Conservation (phyloP, 1,140 invertebrate species). For the Orussus abietinus region DNA sequence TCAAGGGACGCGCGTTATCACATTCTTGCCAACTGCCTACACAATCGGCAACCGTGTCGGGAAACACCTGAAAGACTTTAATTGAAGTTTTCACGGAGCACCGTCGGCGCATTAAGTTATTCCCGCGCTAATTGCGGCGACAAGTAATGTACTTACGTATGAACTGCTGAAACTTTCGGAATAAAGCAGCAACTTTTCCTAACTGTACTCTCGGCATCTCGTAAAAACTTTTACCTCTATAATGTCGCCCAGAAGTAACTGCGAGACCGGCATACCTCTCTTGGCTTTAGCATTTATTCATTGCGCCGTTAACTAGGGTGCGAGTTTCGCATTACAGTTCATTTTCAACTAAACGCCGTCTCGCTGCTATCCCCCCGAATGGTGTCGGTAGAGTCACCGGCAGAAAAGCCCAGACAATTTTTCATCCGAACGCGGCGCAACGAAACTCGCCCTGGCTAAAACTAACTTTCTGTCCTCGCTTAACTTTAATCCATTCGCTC, state of each 20-base stretch:
- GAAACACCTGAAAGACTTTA: no score
- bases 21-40: no score
- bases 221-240: slow-evolving; percentile 2
- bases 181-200: slow-evolving; percentile 1
- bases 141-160: slow-evolving; percentile 24
- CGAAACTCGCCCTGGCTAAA: no score
- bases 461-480: no score
- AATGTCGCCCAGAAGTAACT: not conserved
- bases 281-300: slow-evolving; percentile 6
- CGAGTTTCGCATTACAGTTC: slow-evolving; percentile 1
- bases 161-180: slow-evolving; percentile 1
- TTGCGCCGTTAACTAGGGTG: slow-evolving; percentile 6
- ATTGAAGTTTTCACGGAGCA: slow-evolving; percentile 25
- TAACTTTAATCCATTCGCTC: no score
- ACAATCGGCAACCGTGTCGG: no score
- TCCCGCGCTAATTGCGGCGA: slow-evolving; percentile 28
- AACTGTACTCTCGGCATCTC: slow-evolving; percentile 1
- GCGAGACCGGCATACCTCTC: no score
- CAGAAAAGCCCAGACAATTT: no score
- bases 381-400: no score
- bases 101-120: slow-evolving; percentile 23
- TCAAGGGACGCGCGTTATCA: no score
- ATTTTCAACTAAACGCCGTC: not conserved
- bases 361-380: no score
- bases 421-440: no score